Conservation (phyloP, 2,113 vertebrate genomes). For the Erpornis zantholeuca region DNA sequence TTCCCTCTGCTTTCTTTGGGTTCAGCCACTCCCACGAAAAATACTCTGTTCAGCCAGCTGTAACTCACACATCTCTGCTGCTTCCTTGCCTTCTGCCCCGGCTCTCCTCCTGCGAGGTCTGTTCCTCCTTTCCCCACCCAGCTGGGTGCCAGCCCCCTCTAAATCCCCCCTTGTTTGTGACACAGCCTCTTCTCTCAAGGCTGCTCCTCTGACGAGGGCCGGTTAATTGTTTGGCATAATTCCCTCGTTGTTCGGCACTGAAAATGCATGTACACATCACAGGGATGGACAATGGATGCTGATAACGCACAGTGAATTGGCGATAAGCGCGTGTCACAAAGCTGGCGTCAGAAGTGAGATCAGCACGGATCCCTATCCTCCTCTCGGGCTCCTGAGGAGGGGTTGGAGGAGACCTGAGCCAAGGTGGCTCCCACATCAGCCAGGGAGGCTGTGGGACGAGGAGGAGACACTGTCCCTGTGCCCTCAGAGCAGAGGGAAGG, state of each 20-base stretch:
- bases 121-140: background rate
- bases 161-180: background rate
- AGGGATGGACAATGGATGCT: background rate
- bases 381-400: fast-evolving
- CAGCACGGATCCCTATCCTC: background rate
- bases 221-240: background rate
- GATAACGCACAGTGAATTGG: constrained; percentile 21
- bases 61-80: background rate
- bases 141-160: background rate
- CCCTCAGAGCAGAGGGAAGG: background rate
- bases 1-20: background rate
- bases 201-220: background rate
- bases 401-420: background rate
- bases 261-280: background rate
- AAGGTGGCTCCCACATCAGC: fast-evolving
- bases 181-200: background rate
- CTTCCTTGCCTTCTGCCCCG: background rate
- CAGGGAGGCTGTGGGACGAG: background rate
- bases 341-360: background rate
- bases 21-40: background rate
- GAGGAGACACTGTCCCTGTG: background rate
- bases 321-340: background rate
- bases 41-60: background rate
- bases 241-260: background rate
- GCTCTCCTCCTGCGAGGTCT: background rate